A percentile compares a stretch with the other conserved stretches of the same genome.
These are phyloP conservation scores for Tamandua tetradactyla DNA, from an alignment of 2,797 vertebrate species.

Conservation along the genomic window DNA sequence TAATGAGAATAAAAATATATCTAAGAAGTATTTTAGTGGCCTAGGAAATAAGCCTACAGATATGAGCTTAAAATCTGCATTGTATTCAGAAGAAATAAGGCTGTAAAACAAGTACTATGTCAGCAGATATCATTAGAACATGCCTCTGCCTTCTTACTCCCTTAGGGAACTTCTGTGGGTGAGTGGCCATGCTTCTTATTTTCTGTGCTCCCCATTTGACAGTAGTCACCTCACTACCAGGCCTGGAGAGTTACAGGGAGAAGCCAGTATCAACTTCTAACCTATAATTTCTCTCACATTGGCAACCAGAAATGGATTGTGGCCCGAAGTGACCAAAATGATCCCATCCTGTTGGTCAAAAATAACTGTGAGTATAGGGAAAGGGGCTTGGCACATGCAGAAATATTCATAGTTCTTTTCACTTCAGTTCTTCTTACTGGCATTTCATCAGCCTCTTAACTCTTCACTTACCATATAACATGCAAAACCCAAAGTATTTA, in stretches of 20 bases:
- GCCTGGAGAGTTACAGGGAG: not conserved
- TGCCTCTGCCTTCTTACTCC: not conserved
- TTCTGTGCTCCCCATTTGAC: not conserved
- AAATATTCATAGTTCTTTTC: not conserved
- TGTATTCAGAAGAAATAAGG: not conserved
- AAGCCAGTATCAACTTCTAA: not conserved
- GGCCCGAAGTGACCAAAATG: not conserved
- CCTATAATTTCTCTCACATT: not conserved
- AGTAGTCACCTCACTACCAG: not conserved
- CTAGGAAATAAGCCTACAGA: not conserved
- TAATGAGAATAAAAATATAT: constrained; percentile 4
- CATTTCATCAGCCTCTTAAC: not conserved
- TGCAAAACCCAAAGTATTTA: not conserved
- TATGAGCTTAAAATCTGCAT: not conserved
- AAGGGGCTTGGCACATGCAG: not conserved
- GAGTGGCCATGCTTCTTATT: not conserved
- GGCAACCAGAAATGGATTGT: not conserved
- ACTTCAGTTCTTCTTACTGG: not conserved
- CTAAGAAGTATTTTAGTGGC: not conserved
- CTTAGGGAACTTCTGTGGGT: not conserved
- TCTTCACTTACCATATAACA: not conserved
- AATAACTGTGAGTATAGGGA: not conserved
- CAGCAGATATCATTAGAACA: not conserved
- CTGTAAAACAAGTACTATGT: not conserved
- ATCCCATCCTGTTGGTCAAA: not conserved